phyloP scores from a whole-genome alignment of 1,140 invertebrate species.

The Orius insidiosus region DNA sequence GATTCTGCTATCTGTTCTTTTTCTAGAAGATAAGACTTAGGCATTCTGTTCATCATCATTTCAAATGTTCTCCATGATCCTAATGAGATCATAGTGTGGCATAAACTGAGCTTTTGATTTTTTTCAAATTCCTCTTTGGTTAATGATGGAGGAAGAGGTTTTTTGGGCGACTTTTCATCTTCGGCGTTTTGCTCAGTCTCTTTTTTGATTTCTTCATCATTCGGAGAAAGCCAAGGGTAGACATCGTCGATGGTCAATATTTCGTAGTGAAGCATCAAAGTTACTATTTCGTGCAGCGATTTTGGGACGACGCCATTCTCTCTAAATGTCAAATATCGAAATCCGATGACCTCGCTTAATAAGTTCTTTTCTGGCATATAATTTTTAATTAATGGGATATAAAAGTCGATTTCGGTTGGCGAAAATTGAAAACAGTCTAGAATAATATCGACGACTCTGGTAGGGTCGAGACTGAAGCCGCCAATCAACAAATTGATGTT shows the following conservation, averaged over 20 bases:
- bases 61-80: conserved; percentile 80
- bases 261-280: conserved; percentile 71
- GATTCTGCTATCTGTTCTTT: conserved; percentile 61
- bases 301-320: conserved; percentile 47
- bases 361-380: conserved; percentile 75
- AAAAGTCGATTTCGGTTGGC: conserved; percentile 49
- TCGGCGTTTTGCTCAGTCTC: conserved; percentile 66
- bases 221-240: conserved; percentile 65
- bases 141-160: background rate
- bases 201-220: conserved; percentile 62
- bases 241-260: conserved; percentile 76
- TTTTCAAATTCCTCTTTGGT: conserved; percentile 50
- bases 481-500: conserved; percentile 87
- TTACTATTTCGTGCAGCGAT: conserved; percentile 74
- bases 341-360: conserved; percentile 84
- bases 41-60: conserved; percentile 59
- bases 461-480: conserved; percentile 97
- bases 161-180: conserved; percentile 35
- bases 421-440: conserved; percentile 91
- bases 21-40: conserved; percentile 61
- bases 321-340: conserved; percentile 55
- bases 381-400: conserved; percentile 63
- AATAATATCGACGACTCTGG: conserved; percentile 90
- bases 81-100: conserved; percentile 71
- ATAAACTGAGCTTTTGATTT: conserved; percentile 89